A percentile compares a stretch with the other conserved stretches of the same genome.
phyloP scores from a whole-genome alignment of 2,888 invertebrate species.

The Eupithecia tripunctaria region DNA sequence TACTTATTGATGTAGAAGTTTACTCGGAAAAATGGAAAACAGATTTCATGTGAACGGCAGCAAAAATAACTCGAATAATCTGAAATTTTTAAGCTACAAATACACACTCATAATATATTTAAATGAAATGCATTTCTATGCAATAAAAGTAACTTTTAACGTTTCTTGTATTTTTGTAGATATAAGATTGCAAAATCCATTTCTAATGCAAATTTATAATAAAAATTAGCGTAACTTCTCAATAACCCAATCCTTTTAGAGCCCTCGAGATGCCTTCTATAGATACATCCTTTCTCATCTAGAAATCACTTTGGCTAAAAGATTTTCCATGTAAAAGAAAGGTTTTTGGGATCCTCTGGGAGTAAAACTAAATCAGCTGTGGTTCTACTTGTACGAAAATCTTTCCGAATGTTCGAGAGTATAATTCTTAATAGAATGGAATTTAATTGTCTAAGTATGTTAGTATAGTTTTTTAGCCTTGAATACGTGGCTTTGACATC shows the following conservation, averaged over 20 bases:
- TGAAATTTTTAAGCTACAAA: not conserved
- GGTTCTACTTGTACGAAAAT: not conserved
- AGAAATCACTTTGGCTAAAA: constrained; percentile 49
- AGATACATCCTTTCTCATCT: constrained; percentile 35
- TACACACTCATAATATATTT: not conserved
- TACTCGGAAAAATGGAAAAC: not conserved
- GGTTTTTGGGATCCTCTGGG: constrained; percentile 45
- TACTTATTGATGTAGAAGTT: constrained; percentile 14
- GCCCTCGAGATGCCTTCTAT: constrained; percentile 26
- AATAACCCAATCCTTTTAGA: constrained; percentile 38
- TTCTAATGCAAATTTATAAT: constrained; percentile 16
- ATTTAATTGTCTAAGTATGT: not conserved
- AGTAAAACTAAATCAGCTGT: constrained; percentile 5
- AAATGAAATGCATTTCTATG: not conserved
- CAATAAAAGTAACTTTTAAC: not conserved
- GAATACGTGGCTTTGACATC: not conserved
- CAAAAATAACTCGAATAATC: not conserved
- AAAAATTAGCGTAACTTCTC: not conserved
- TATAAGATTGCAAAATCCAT: not conserved
- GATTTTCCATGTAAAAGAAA: constrained; percentile 55
- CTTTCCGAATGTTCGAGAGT: not conserved
- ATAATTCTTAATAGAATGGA: not conserved
- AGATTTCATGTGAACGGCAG: not conserved
- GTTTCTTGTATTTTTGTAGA: not conserved
- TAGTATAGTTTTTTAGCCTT: not conserved